A percentile compares a stretch with the other conserved stretches of the same genome.
Evolutionary conservation across 2,797 vertebrate species (phyloP).

Genomic region (Lacerta viridis): DNA sequence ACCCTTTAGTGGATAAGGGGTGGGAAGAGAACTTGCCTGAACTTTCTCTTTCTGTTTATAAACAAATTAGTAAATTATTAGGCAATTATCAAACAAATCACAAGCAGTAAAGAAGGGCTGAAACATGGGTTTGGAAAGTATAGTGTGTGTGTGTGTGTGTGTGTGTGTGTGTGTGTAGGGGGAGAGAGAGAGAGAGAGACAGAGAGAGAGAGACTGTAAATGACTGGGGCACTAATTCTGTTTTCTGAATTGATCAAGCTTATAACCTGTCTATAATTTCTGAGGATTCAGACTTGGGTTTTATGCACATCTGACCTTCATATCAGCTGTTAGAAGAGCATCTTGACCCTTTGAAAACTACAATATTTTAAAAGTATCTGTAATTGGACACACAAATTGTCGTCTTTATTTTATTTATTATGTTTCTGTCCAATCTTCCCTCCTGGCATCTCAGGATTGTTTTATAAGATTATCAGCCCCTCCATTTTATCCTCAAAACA

Average conservation of each 20-base stretch:
- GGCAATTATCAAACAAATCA: constrained; percentile 22
- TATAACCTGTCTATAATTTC: background rate
- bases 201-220: background rate
- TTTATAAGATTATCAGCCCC: background rate
- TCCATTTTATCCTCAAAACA: background rate
- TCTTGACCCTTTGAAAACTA: background rate
- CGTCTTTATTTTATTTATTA: background rate
- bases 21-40: background rate
- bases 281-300: background rate
- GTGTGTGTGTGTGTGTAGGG: no score
- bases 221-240: constrained; percentile 13
- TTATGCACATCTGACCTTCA: background rate
- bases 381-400: background rate
- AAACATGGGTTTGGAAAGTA: constrained; percentile 3
- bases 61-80: background rate
- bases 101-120: constrained; percentile 18
- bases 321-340: background rate
- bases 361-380: background rate
- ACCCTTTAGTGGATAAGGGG: background rate
- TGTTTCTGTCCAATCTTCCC: background rate
- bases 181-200: no score
- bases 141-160: background rate
- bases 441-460: background rate
- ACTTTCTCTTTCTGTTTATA: background rate
- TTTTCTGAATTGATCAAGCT: constrained; percentile 15